Evolutionary conservation across 1,140 invertebrate species (phyloP).

Genomic region (Diplogasteroides magnus): DNA sequence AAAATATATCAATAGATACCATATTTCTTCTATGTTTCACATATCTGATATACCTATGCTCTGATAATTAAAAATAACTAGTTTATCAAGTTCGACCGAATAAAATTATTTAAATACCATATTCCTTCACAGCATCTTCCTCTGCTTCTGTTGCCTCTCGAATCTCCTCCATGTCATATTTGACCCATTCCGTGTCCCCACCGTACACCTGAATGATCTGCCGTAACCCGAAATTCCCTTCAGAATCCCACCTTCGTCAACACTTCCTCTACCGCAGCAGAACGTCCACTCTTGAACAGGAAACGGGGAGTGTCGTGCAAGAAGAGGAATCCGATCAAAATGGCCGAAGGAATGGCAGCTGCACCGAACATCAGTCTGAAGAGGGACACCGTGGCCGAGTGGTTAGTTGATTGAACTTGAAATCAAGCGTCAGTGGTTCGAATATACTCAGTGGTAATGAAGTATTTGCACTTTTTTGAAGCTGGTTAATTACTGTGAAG

Average conservation of each 20-base stretch:
- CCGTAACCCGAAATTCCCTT: neutral
- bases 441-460: too few species aligned
- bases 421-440: neutral
- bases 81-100: too few species aligned
- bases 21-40: too few species aligned
- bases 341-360: conserved; percentile 61
- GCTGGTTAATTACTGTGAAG: too few species aligned
- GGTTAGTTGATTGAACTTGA: neutral
- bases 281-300: neutral
- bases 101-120: too few species aligned
- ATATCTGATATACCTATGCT: too few species aligned
- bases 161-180: conserved; percentile 49
- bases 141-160: conserved; percentile 38
- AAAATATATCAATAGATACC: neutral
- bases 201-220: conserved; percentile 55
- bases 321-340: conserved; percentile 36
- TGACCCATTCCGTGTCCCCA: conserved; percentile 40
- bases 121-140: conserved; percentile 18
- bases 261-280: neutral
- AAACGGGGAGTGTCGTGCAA: neutral
- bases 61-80: too few species aligned
- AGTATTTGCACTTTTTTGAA: too few species aligned
- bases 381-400: neutral
- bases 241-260: neutral
- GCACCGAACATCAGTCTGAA: conserved; percentile 64